Base-by-base conservation (phyloP, 2,797 vertebrate genomes). In the Neosilurus hyrtlii region DNA sequence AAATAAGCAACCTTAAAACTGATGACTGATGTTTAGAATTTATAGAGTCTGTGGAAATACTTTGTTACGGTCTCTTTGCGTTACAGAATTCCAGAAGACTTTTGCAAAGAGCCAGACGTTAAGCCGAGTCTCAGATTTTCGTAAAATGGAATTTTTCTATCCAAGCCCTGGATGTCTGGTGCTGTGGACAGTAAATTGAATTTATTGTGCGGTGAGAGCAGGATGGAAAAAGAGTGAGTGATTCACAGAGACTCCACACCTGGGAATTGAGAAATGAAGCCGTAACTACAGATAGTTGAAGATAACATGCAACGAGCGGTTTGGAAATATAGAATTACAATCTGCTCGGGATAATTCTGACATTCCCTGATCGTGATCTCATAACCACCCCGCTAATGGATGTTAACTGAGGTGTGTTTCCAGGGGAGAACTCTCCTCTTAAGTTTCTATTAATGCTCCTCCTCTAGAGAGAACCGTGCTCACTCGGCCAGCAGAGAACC, bases 391-490 rank as follows among this genome's bases (percentile, higher is more conserved):
- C 87, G 90, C 91, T 94, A 93, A 94, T 93, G 92, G 92, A 92
- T 92, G 92, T 93, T 91, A 90, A 88, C 85, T 51, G 73, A 82
- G 90, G 87, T 91, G 86, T 86, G 88, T 90, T 93, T 93, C 91
- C 91, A 93, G 89, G 92, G 90, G 91, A 92, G 88, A 86, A 85
- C 91, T 90, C 91, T 88, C 90, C 73, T 87, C 54, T 84, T 90
- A 87, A 88, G 88, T 90, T 92, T 92, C 93, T 95, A 94, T 94
- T 94, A 93, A 91, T 90, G 91, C 90, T 87, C 84, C 83, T 82
- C 92, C 94, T 93, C 93, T 84, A 3, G 92, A 93, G 93, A 91
- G 87, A 75, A 83, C 82, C 68, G 37, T 86, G 89, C 82, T 87
- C 86, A 83, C 79, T 89, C 80, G 79, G 84, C 65, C 82, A 81